Evolutionary conservation across 2,113 vertebrate species (phyloP), one percentile per base, ranked within the genome.

Genomic region (Malurus alboscapulatus): DNA sequence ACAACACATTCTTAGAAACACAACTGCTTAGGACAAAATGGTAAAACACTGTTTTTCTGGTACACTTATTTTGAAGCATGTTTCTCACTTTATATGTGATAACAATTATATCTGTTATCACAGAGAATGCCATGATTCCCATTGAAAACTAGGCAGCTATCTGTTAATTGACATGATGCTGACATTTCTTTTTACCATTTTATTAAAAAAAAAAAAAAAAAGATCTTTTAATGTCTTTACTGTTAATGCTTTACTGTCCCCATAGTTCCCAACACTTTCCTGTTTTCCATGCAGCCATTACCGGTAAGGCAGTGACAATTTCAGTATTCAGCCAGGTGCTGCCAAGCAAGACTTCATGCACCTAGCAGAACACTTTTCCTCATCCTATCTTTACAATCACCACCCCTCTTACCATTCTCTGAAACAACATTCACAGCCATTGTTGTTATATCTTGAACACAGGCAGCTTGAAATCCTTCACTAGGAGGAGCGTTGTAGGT

Each of bases 381-480:
- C 59, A 68, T 57, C 40, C 51, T 71, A 26, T 50, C 88, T 50
- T 80, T 53, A 55, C 25, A 87, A 86, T 53, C 27, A 68, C 24
- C 26, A 34, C 30, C 8, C 16, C 32, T 96, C 98, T 98, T 97
- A 99, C 99, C 99, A 67, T 95, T 98, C 90, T 97, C 97, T 42
- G 98, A 98, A 71, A 99, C 71, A 59, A 99, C 98, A 47, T 98
- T 98, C 83, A 99, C 97, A 29, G 98, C 98, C 98, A 98, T 97
- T 29, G 98, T 99, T 80, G 98, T 99, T 91, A 99, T 88, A 84
- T 99, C 98, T 83, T 98, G 98, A 11, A 97, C 77, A 69, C 99
- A 99, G 59, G 79, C 68, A n/a, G 97, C 96, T 11, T 86, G 96
- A 57, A 95, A 87, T n/a, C 98, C 98, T 59, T 89, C 40, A 38